Percentiles rank a stretch among this genome's conserved stretches.
Conservation (phyloP, 1,140 invertebrate genomes). For the Camponotus vicinus region DNA sequence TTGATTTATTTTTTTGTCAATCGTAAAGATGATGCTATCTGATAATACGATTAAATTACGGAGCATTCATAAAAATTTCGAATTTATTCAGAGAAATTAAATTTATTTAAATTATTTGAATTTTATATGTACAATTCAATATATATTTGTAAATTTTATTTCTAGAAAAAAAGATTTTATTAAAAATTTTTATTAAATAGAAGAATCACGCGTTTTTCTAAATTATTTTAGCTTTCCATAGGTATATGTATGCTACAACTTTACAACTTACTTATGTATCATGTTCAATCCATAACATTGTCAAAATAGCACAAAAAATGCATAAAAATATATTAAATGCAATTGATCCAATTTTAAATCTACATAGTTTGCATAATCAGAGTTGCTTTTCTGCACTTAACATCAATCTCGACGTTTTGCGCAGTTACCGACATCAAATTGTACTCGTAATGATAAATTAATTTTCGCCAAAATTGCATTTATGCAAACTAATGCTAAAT, state of each 20-base stretch:
- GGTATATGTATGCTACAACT: not conserved
- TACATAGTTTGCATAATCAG: not conserved
- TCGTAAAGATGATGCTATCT: not conserved
- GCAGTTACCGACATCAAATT: constrained; percentile 40
- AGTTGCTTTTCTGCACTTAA: constrained; percentile 21
- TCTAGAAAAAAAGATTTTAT: too few relatives aligned
- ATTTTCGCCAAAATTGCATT: constrained; percentile 6
- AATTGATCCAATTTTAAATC: not conserved
- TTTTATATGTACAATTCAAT: not conserved
- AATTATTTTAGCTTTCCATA: not conserved
- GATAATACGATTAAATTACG: not conserved
- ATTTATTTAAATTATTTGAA: not conserved
- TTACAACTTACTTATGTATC: not conserved
- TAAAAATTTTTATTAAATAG: too few relatives aligned
- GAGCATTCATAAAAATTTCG: not conserved
- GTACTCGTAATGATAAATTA: not conserved
- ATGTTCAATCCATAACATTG: not conserved
- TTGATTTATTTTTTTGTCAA: constrained; percentile 2
- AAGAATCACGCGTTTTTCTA: not conserved
- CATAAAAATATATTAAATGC: not conserved
- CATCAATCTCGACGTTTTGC: constrained; percentile 34
- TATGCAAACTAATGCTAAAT: not conserved
- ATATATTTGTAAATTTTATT: not conserved
- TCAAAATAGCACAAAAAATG: not conserved
- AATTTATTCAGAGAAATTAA: not conserved